phyloP scores from a whole-genome alignment of 2,113 vertebrate species.

The Ceuthmochares aereus region DNA sequence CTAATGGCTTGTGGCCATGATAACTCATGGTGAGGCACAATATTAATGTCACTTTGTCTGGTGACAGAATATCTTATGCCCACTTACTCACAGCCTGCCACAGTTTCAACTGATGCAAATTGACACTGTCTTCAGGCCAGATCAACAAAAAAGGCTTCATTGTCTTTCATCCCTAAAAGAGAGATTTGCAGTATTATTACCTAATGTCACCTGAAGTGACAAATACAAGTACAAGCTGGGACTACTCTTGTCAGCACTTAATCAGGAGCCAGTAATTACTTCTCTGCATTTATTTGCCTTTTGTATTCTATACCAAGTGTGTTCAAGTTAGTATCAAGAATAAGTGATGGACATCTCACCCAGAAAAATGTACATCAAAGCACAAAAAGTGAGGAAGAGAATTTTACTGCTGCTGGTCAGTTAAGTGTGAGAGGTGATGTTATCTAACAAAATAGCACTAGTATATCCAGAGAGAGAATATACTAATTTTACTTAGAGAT shows the following conservation, averaged over 20 bases:
- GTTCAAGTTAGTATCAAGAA: neutral
- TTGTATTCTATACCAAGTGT: neutral
- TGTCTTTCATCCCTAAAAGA: conserved; percentile 22
- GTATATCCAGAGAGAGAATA: neutral
- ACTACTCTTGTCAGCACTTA: neutral
- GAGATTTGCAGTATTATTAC: neutral
- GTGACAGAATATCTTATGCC: conserved; percentile 40
- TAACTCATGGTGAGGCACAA: conserved; percentile 46
- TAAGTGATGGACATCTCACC: neutral
- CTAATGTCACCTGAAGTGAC: conserved; percentile 37
- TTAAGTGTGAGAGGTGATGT: neutral
- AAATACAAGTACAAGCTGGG: neutral
- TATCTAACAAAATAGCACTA: neutral
- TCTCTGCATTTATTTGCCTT: neutral
- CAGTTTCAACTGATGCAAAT: neutral
- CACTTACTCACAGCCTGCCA: conserved; percentile 16
- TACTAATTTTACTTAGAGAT: neutral
- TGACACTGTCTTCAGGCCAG: conserved; percentile 19
- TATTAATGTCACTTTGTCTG: conserved; percentile 65
- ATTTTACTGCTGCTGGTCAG: neutral
- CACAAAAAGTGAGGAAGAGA: neutral
- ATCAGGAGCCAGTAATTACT: conserved; percentile 21
- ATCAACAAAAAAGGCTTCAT: neutral
- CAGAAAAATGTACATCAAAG: neutral
- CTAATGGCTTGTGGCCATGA: conserved; percentile 64